Evolutionary conservation across 2,888 invertebrate species (phyloP), one percentile per base, ranked within the genome.

Genomic region (Apotomis turbidana): DNA sequence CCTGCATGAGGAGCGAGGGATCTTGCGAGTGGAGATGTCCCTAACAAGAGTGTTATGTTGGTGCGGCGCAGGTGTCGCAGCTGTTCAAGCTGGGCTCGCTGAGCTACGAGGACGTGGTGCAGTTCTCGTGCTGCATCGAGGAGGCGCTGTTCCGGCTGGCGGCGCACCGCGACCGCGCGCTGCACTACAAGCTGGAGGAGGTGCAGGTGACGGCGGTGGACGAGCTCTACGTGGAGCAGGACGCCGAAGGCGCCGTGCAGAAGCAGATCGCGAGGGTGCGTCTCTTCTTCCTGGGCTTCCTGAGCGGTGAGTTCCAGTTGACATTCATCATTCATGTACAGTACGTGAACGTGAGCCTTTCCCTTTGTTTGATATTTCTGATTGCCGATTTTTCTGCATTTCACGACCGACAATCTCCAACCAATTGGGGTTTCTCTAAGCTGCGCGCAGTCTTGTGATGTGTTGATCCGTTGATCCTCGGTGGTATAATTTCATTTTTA

Each of bases 181-280:
- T 98, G 69, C 96, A 96, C 75, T 99, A 99, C 90, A 99, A 98
- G 91, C 97, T 98, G 95, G 98, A 99, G 85, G 99, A 99, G 91
- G 97, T 99, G 5, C 98, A 98, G 87, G 95, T 98, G 74, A 97
- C 97, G 5, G 97, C 97, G 0, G 98, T 98, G n/a, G 98, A 98
- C 87, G 98, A 98, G 91, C 93, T 98, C 59, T 97, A 96, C 87
- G 97, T 98, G 36, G 98, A 98, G 83, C 98, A 98, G 87, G 97
- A 96, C 85, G 95, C 95, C 12, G 96, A 97, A 82, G 98, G 98
- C 69, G 95, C 95, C 67, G 96, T 98, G 60, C 95, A 96, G 6
- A 97, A 96, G 81, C 99, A 99, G 91, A 97, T 98, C 76, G 99
- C 99, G 0, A 95, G 99, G 62, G 99, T 99, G 27, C 94, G 99